A percentile compares a stretch with the other conserved stretches of the same genome.
Evolutionary conservation across 2,888 invertebrate species (phyloP).

Genomic region (Limnephilus rhombicus): DNA sequence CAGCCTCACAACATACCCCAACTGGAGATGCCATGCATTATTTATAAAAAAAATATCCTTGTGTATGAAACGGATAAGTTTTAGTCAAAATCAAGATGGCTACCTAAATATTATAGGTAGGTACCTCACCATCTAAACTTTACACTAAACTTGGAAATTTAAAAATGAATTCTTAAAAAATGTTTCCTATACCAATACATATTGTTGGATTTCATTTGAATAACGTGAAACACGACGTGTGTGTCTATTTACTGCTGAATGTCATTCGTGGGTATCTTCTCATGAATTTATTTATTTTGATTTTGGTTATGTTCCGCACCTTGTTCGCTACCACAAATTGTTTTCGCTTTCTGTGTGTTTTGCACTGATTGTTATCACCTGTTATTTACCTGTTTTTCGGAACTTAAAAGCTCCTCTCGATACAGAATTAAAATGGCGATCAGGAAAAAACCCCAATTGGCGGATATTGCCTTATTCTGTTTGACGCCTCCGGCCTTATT

Average conservation of each 20-base stretch:
- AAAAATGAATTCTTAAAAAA: too few species aligned
- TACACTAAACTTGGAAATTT: too few species aligned
- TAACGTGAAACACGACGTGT: background rate
- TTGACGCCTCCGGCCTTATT: conserved; percentile 47
- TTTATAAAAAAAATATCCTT: too few species aligned
- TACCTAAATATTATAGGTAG: too few species aligned
- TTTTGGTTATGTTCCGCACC: background rate
- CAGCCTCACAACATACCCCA: too few species aligned
- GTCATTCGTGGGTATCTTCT: background rate
- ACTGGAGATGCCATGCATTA: too few species aligned
- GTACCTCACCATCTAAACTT: too few species aligned
- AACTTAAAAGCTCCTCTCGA: background rate
- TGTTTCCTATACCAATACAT: too few species aligned
- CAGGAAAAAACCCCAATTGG: background rate
- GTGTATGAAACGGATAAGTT: too few species aligned
- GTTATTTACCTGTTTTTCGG: background rate
- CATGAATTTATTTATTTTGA: background rate
- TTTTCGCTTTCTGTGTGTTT: background rate
- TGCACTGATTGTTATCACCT: too few species aligned
- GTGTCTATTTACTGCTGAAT: background rate
- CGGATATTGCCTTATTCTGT: conserved; percentile 51
- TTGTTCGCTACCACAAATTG: background rate
- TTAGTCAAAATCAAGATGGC: too few species aligned
- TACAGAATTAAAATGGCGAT: conserved; percentile 29
- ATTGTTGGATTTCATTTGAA: background rate